A percentile compares a stretch with the other conserved stretches of the same genome.
These are phyloP conservation scores for Stegostoma tigrinum DNA, from an alignment of 2,113 vertebrate species.

Conservation along the genomic window DNA sequence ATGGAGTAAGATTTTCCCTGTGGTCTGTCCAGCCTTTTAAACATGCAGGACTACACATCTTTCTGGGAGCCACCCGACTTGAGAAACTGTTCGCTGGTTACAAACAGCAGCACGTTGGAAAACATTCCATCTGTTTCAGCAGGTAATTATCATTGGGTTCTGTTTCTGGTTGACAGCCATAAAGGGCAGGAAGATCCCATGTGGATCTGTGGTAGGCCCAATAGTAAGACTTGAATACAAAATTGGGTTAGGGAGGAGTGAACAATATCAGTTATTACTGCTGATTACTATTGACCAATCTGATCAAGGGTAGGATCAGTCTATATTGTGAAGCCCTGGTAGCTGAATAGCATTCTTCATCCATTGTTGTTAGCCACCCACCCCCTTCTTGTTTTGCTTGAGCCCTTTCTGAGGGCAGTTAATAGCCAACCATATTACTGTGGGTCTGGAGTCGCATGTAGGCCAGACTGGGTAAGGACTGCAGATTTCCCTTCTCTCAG, in stretches of 20 bases:
- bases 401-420: too few species aligned
- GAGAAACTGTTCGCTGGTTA: conserved; percentile 63
- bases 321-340: background rate
- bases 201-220: background rate
- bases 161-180: background rate
- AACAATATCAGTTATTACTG: background rate
- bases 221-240: background rate
- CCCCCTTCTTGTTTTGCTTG: too few species aligned
- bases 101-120: conserved; percentile 45
- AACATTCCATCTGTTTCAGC: conserved; percentile 55
- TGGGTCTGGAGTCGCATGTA: too few species aligned
- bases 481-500: too few species aligned
- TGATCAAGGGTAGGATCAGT: background rate
- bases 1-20: conserved; percentile 37
- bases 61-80: conserved; percentile 67
- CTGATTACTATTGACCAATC: background rate
- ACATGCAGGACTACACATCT: conserved; percentile 55
- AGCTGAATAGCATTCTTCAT: background rate
- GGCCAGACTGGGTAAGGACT: too few species aligned
- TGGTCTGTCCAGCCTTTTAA: conserved; percentile 54
- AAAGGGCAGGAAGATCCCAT: background rate
- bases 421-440: too few species aligned
- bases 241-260: background rate
- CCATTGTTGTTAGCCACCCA: background rate
- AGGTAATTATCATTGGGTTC: conserved; percentile 46